Evolutionary conservation across 2,113 vertebrate species (phyloP).

Genomic region (Salvelinus alpinus): DNA sequence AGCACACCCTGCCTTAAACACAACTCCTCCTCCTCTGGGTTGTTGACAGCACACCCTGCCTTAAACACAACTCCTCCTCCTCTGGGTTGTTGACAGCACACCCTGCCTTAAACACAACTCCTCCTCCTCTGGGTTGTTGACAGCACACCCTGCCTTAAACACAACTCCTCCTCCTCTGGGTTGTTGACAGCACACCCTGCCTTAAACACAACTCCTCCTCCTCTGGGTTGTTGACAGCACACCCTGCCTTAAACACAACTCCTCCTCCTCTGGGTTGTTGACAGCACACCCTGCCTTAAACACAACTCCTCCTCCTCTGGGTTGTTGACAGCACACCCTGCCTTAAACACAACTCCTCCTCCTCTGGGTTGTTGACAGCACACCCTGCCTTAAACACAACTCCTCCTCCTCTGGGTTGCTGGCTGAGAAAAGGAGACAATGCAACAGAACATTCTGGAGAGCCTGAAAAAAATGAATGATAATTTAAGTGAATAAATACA

Average conservation of each 20-base stretch:
- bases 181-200: slow-evolving; percentile 4
- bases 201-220: not conserved
- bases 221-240: not conserved
- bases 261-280: not conserved
- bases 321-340: not conserved
- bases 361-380: no score
- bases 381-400: not conserved
- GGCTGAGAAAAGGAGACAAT: slow-evolving; percentile 1
- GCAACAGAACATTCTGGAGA: not conserved
- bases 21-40: not conserved
- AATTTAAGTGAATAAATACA: not conserved
- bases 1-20: slow-evolving; percentile 3
- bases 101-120: not conserved
- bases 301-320: not conserved
- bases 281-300: slow-evolving; percentile 12
- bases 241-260: slow-evolving; percentile 19
- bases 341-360: slow-evolving; percentile 9
- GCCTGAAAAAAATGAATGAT: not conserved
- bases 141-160: slow-evolving; percentile 15
- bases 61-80: slow-evolving; percentile 13
- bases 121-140: not conserved
- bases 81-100: not conserved
- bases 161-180: not conserved
- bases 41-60: not conserved
- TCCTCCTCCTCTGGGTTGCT: not conserved